Evolutionary conservation across 2,797 vertebrate genomes (phyloP), one percentile per base, ranked within the genome.

Genomic region (Morus bassanus): DNA sequence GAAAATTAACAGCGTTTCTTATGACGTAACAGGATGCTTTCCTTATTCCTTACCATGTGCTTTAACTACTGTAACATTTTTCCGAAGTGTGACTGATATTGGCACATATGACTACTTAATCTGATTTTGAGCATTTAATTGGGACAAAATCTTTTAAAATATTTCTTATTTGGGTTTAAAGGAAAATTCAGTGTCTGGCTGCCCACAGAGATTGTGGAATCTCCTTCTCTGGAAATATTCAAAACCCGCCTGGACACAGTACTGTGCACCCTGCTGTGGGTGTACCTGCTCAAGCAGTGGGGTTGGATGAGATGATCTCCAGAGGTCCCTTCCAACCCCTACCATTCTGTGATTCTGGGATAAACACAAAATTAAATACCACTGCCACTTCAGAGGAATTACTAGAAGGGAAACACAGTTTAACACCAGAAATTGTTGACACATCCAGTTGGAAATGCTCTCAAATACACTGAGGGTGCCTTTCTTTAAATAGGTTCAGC

Each of bases 371-470:
- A 89, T 63, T 48, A 81, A 92, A 87, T 24, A 72, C 3, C 81
- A 39, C n/a, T 84, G 41, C 15, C 70, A 64, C 39, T 89, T 86
- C 18, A 72, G 28, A 30, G 35, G 31, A 95, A 90, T 67, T 65
- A 88, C 72, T 16, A 50, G 21, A 63, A 93, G 60, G 35, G 12
- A 92, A 94, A 85, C 12, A 83, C 11, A 77, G 33, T 80, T 93
- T 65, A 88, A 82, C 70, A 89, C 17, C 41, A 89, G 50, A 91
- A 95, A 78, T 5, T 63, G 25, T 46, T 83, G 50, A 81, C 76
- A 92, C 31, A n/a, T 83, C 50, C 23, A 43, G n/a, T 8, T 59
- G 18, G 28, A 96, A 87, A 88, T 41, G 25, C 17, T 92, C 72
- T 70, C 45, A 45, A 88, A 67, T 25, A 67, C 23, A 89, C 18